These are phyloP conservation scores for Balaeniceps rex DNA, from an alignment of 2,113 vertebrate species.

Conservation along the genomic window DNA sequence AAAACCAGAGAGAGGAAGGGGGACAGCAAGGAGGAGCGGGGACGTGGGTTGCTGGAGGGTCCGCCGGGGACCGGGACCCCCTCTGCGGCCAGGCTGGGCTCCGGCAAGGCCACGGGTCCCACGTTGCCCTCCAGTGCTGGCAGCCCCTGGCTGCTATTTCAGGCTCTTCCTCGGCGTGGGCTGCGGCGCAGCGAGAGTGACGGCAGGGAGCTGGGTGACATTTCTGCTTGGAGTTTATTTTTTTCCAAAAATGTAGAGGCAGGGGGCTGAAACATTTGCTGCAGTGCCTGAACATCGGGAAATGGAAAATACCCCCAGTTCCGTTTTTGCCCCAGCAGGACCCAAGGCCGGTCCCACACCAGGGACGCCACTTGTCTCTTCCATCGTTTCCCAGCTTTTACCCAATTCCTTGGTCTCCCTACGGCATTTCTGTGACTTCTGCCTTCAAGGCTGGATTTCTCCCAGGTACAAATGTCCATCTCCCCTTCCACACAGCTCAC, in stretches of 20 bases:
- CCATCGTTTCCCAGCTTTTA: neutral
- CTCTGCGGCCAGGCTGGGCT: neutral
- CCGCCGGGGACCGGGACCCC: neutral
- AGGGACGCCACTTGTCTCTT: neutral
- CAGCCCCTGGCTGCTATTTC: neutral
- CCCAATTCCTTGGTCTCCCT: neutral
- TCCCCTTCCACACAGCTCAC: neutral
- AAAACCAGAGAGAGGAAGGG: neutral
- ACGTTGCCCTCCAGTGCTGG: accelerated
- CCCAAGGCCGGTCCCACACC: neutral
- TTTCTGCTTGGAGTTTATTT: neutral
- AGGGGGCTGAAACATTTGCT: neutral
- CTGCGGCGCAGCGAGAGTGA: neutral
- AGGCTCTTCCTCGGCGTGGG: neutral
- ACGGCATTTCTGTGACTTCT: neutral
- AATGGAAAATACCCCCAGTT: neutral
- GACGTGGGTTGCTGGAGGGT: neutral
- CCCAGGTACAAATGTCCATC: neutral
- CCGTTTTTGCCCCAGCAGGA: neutral
- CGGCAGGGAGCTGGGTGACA: neutral
- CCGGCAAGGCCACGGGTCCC: accelerated
- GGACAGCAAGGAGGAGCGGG: neutral
- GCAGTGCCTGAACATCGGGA: neutral
- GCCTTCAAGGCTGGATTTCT: neutral
- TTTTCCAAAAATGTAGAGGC: neutral